Base-by-base conservation (phyloP, 2,113 vertebrate species). In the Chionis minor region DNA sequence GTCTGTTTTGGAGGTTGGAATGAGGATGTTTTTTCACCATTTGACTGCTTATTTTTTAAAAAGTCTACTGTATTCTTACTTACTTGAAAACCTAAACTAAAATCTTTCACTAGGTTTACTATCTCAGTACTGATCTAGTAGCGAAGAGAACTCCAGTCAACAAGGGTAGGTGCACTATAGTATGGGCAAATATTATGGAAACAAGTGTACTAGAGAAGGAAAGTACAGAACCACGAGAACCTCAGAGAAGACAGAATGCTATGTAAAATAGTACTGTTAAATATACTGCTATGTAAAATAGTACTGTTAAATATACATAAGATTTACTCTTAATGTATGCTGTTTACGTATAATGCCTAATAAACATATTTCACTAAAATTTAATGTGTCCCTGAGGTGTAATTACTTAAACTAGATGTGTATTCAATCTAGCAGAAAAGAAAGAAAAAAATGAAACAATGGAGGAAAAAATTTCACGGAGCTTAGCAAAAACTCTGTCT, bases 41-140 rank as follows among this genome's bases (percentile, higher is more conserved):
- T 96, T 94, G 75, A 84, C 6, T 33, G 70, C 58, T 44, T 93
- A 21, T 89, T 95, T 91, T 98, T 96, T 44, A 5, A 47, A 94
- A 93, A 94, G 73, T 54, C 19, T 85, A 27, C 96, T 91, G 19
- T 79, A 71, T 88, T 96, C 83, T 78, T 94, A 72, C 20, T 96
- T 96, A 92, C 93, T 97, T 96, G 26, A 93, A 95, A 96, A 97
- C 62, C 65, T 95, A 83, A 97, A 74, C 15, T 30, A 52, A 97
- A 97, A 83, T 91, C 62, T 92, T 95, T 93, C 81, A 95, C 84
- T 67, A 77, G 91, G 85, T 96, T 86, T 96, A 83, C 73, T 97
- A 71, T 94, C 95, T 97, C 51, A 67, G 47, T 96, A 89, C 81
- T 93, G 96, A 95, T 72, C 52, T 84, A 81, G 78, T 75, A 96